Evolutionary conservation across 2,113 vertebrate genomes (phyloP), one percentile per base, ranked within the genome.

Genomic region (Kryptolebias marmoratus): DNA sequence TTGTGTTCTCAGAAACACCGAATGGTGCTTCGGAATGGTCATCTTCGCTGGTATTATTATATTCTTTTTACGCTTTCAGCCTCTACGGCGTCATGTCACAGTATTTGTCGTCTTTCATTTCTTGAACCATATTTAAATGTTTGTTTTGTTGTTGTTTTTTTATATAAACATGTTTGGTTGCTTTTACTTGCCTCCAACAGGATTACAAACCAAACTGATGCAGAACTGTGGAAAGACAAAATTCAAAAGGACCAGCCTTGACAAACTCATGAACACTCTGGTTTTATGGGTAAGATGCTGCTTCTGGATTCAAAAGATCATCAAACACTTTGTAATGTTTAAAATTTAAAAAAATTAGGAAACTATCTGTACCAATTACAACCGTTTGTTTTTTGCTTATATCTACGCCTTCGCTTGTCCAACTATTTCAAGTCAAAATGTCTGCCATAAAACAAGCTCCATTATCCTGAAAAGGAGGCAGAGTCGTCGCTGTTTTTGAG

Each of bases 191-290:
- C 13, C 2, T 44, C 11, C 30, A 36, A 57, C 64, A 90, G 88
- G 88, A 4, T 44, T 73, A 31, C 84, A 98, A 86, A 97, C 96
- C 1, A 98, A 98, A 80, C 93, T 98, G 78, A 98, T 98, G 97
- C 97, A 98, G 87, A 98, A 98, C 90, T 97, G 96, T 0, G 97
- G 97, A 44, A 86, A 92, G 50, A 96, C 96, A 0, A 95, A 94
- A 77, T 96, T 98, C 82, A 98, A 98, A 89, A 93, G 96, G 55
- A 98, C 97, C 0, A 98, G 96, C 60, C 97, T 98, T 0, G 97
- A 98, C 60, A 94, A 95, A 11, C 91, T 98, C 5, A 97, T 98
- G 97, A 98, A 98, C 79, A 97, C 96, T 0, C 83, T 98, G 81
- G 97, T 98, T 79, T 94, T 98, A 74, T 98, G 97, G 97, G 97